Base-by-base conservation (phyloP, 2,797 vertebrate species). In the Dicrostonyx torquatus region DNA sequence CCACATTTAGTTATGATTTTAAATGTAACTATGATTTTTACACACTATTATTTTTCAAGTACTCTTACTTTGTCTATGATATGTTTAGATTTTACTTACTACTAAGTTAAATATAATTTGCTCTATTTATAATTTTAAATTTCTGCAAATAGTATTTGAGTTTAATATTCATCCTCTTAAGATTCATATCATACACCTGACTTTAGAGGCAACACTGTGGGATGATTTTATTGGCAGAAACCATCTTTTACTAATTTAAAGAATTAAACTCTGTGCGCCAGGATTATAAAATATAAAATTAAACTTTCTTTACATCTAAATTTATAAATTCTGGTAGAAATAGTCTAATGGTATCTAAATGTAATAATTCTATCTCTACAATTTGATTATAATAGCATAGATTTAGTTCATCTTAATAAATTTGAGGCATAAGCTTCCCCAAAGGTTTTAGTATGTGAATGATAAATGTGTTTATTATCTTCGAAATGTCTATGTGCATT, bases 391-490 rank as follows among this genome's bases (percentile, higher is more conserved):
- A 1, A 15, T 18, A 2, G 14, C 91, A 88, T 24, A 70, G 73
- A 53, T 77, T 93, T 14, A 24, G 13, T 26, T 14, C n/a, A 91
- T 55, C 24, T 75, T 34, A 34, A 20, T 72, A 53, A 88, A 79
- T 80, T 76, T 26, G 86, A 90, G 45, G 31, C 6, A 58, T 66
- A 48, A 55, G 12, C 13, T 92, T 31, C 26, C 40, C 37, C 29
- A 72, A 20, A 37, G 58, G 68, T 80, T 73, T 55, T 62, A 43
- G n/a, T 45, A 78, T 84, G 89, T 72, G 68, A 96, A 91, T 84
- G 85, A 96, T 86, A 94, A 93, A 94, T 94, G 96, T 89, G 66
- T 96, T 95, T 91, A 95, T 96, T 94, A 92, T 79, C 93, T 48
- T 83, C 95, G 22, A 97, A 97, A 97, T 91, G 60, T 79, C 20